Conservation (phyloP, 2,888 invertebrate genomes). For the Drosophila atripex region DNA sequence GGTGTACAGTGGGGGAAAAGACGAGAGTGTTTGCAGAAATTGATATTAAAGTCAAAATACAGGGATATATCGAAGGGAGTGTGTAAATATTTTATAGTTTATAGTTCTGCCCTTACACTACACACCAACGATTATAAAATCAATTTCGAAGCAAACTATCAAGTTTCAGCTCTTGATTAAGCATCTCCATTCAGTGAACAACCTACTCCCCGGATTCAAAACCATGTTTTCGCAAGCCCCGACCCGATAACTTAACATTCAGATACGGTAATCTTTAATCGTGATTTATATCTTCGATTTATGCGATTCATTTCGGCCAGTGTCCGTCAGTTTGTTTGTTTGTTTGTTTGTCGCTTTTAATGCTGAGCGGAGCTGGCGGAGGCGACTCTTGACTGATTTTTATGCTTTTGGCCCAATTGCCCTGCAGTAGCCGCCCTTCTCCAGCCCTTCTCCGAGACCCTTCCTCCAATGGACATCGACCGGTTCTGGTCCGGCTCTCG, state of each 20-base stretch:
- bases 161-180: neutral
- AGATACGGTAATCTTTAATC: conserved; percentile 3
- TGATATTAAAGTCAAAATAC: neutral
- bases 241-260: neutral
- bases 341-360: conserved; percentile 79
- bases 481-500: conserved; percentile 29
- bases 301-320: conserved; percentile 23
- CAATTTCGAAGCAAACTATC: neutral
- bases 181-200: neutral
- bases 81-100: neutral
- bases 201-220: neutral
- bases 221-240: neutral
- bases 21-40: neutral
- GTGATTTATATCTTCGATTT: conserved; percentile 4
- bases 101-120: too few species aligned
- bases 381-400: conserved; percentile 78
- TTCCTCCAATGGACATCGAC: conserved; percentile 33
- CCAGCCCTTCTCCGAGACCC: neutral
- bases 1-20: conserved; percentile 1
- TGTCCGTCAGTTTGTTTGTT: conserved; percentile 50
- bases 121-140: neutral
- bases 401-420: conserved; percentile 79
- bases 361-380: conserved; percentile 59
- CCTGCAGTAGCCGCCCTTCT: conserved; percentile 63
- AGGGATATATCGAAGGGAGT: neutral